Percentiles rank a stretch among this genome's conserved stretches.
Evolutionary conservation across 2,888 invertebrate species (phyloP).

Genomic region (Hydraecia micacea): DNA sequence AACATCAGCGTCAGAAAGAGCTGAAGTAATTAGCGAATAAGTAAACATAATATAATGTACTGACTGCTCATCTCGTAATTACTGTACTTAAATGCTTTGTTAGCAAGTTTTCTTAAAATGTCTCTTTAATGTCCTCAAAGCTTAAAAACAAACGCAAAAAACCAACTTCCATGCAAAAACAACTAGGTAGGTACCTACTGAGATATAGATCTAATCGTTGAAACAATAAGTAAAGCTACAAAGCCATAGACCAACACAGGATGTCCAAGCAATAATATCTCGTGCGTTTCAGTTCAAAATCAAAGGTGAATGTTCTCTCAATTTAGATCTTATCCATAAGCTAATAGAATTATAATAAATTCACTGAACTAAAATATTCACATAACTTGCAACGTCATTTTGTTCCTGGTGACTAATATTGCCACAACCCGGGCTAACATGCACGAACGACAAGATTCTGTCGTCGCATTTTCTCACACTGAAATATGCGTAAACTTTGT

Average conservation of each 20-base stretch:
- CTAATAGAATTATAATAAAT: slow-evolving; percentile 47
- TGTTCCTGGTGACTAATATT: slow-evolving; percentile 34
- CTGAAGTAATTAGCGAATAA: background rate
- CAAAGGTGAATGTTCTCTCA: slow-evolving; percentile 53
- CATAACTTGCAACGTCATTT: slow-evolving; percentile 47
- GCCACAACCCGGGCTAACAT: background rate
- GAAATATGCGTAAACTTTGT: background rate
- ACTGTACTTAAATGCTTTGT: too few species aligned
- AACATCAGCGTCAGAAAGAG: background rate
- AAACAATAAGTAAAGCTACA: slow-evolving; percentile 25
- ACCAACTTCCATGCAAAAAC: slow-evolving; percentile 6
- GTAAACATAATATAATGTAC: background rate
- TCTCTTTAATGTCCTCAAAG: background rate
- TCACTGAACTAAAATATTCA: slow-evolving; percentile 47
- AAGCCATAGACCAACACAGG: slow-evolving; percentile 28
- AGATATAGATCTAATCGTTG: slow-evolving; percentile 29
- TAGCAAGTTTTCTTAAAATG: background rate
- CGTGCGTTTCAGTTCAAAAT: slow-evolving; percentile 47
- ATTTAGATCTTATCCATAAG: slow-evolving; percentile 42
- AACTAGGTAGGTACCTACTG: background rate
- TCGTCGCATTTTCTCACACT: background rate
- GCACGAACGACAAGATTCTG: background rate
- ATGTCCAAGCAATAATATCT: slow-evolving; percentile 30
- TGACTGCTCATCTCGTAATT: background rate
- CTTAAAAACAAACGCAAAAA: slow-evolving; percentile 16